phyloP scores from a whole-genome alignment of 1,140 invertebrate species.

The Chironomus striatipennis region DNA sequence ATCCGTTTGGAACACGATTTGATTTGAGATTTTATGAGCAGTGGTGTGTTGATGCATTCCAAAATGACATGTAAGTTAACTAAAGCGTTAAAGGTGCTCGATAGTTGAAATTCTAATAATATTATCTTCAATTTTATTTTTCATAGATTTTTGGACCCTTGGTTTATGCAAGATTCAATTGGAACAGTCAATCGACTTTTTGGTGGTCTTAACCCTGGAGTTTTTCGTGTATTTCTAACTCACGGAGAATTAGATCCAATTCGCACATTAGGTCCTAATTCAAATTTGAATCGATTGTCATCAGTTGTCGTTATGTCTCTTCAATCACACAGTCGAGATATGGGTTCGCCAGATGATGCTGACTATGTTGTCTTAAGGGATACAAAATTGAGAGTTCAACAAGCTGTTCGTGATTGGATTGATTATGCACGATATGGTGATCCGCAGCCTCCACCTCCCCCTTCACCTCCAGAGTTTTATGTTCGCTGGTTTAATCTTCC shows the following conservation, averaged over 20 bases:
- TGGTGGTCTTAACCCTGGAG: not conserved
- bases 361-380: not conserved
- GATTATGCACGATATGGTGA: not conserved
- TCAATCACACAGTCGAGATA: not conserved
- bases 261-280: not conserved
- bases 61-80: slow-evolving; percentile 27
- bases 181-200: not conserved
- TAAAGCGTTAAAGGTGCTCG: too few relatives aligned
- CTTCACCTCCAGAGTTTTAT: not conserved
- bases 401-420: not conserved
- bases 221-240: not conserved
- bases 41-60: not conserved
- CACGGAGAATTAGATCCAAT: slow-evolving; percentile 3
- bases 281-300: not conserved
- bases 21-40: not conserved
- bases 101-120: too few relatives aligned
- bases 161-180: not conserved
- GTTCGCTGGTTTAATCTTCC: slow-evolving; percentile 49
- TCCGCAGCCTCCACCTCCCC: not conserved
- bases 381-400: not conserved
- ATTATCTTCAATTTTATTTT: slow-evolving; percentile 57
- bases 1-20: slow-evolving; percentile 3
- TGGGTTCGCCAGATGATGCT: not conserved
- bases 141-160: slow-evolving; percentile 39
- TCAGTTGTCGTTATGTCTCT: not conserved